A percentile compares a stretch with the other conserved stretches of the same genome.
phyloP scores from a whole-genome alignment of 2,113 vertebrate genomes.

The Thermophis baileyi region DNA sequence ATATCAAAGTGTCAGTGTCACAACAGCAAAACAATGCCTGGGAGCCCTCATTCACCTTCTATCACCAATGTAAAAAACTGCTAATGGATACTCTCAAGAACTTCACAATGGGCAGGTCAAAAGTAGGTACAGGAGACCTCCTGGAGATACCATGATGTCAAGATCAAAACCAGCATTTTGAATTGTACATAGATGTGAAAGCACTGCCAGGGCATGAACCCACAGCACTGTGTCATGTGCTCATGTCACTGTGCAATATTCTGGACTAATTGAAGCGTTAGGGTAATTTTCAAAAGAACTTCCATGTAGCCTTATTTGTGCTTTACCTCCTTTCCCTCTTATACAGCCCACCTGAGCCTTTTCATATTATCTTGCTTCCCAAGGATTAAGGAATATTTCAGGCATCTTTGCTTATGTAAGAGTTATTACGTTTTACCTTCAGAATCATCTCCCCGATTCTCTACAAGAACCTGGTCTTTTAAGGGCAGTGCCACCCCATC shows the following conservation, averaged over 20 bases:
- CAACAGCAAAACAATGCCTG: neutral
- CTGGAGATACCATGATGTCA: neutral
- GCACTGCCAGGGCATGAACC: neutral
- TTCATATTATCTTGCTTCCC: neutral
- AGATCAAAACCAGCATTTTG: neutral
- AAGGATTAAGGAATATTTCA: neutral
- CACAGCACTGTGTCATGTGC: neutral
- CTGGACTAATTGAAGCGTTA: neutral
- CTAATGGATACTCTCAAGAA: neutral
- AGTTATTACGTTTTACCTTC: neutral
- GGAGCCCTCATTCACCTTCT: neutral
- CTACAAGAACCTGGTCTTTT: neutral
- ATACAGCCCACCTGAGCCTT: neutral
- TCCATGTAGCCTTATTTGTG: neutral
- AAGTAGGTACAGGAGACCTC: neutral
- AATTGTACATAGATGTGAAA: neutral
- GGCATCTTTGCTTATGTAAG: neutral
- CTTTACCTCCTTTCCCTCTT: neutral
- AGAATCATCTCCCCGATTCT: neutral
- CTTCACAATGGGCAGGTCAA: neutral
- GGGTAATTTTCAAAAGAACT: neutral
- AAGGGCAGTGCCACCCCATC: neutral
- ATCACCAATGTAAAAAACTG: neutral
- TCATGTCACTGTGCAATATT: neutral
- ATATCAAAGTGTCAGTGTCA: neutral